Base-by-base conservation (phyloP, 1,140 invertebrate species). In the Drosophila teissieri region DNA sequence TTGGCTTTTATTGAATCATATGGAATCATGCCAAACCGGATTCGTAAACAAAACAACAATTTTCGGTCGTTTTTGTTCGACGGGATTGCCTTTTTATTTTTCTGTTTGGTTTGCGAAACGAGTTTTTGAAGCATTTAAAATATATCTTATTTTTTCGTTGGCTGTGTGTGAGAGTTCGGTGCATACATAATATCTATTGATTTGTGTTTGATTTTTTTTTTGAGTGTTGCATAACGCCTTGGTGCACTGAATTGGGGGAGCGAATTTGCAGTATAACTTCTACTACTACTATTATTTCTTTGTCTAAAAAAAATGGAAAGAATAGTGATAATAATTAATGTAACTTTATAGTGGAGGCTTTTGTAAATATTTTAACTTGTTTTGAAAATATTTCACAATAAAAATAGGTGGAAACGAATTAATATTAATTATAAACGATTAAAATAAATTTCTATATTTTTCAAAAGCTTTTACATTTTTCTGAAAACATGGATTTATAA, bases 1-100 rank as follows among this genome's bases (percentile, higher is more conserved):
- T 63, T 56, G 63, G 62, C 60, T 49, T 70, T 70, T 70, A 72
- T 70, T 70, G 61, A 82, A 82, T 75, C 31, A 31, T 31, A 31
- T 84, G 82, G 78, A 86, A 81, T 88, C 84, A 89, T 89, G 80
- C 79, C 84, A 84, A 89, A 89, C 84, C 84, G 84, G 84, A 89
- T 89, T 89, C 81, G 60, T 73, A 70, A 65, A 88, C 64, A 78
- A 83, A 64, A 68, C 46, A 70, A 75, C 51, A 39, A 40, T 65
- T 54, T 53, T 55, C 34, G 15, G n/a, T 56, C 51, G 39, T 45
- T 57, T 69, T 63, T 46, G 24, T 67, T 40, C 14, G 31, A 0
- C 6, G 58, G 39, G 60, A 24, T 54, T 24, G 54, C 11, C 34
- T 37, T 68, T 65, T 52, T 31, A 52, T 51, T 45, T 52, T 57